Conservation (phyloP, 2,888 invertebrate species). For the Leptopilina syphax region DNA sequence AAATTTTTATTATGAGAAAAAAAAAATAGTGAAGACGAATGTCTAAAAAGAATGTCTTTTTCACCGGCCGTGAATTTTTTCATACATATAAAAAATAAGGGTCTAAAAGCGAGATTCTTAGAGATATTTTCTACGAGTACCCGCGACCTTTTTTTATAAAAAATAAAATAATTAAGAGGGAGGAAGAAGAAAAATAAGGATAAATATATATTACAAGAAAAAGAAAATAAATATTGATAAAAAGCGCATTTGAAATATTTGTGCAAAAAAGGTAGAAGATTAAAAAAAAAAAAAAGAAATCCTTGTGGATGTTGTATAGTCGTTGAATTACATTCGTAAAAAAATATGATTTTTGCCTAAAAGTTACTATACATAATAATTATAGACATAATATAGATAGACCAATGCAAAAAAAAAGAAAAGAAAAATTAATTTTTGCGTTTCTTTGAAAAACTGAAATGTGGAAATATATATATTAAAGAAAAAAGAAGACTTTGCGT, state of each 20-base stretch:
- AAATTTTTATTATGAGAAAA: conserved; percentile 22
- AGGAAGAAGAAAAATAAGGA: conserved; percentile 23
- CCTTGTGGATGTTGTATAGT: conserved; percentile 35
- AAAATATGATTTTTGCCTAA: conserved; percentile 21
- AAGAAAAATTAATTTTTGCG: not conserved
- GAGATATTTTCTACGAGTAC: conserved; percentile 67
- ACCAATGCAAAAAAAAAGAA: conserved; percentile 23
- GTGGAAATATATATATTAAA: too few species aligned
- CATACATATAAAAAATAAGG: conserved; percentile 48
- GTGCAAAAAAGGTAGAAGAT: conserved; percentile 37
- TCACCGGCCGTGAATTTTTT: conserved; percentile 50
- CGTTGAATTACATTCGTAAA: conserved; percentile 17
- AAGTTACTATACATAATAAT: not conserved
- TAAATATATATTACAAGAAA: conserved; percentile 17
- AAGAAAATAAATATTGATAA: not conserved
- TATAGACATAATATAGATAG: conserved; percentile 8
- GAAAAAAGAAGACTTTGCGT: not conserved
- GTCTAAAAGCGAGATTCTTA: conserved; percentile 58
- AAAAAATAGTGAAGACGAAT: conserved; percentile 45
- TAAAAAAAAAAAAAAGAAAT: conserved; percentile 43
- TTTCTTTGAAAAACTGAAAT: not conserved
- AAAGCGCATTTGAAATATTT: too few species aligned
- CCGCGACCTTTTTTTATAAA: conserved; percentile 63
- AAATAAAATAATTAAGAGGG: not conserved
- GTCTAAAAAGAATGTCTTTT: conserved; percentile 45